Base-by-base conservation (phyloP, 2,113 vertebrate genomes). In the Brachyistius frenatus region DNA sequence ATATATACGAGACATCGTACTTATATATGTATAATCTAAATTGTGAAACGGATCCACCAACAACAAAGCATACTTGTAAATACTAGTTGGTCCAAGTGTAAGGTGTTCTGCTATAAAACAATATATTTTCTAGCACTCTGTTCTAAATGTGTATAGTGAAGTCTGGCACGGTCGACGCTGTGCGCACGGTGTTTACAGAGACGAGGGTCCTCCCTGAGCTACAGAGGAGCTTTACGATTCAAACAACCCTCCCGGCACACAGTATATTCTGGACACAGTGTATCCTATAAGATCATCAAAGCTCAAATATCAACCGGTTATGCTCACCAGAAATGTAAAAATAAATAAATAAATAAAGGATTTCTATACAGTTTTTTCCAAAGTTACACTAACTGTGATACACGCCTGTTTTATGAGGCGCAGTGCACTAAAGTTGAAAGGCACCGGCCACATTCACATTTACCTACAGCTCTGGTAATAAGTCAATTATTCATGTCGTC, bases 361-460 rank as follows among this genome's bases (percentile, higher is more conserved):
- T 76, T 74, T 75, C 23, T 65, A 23, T 68, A 13, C 4, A 23
- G 23, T 2, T 41, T 64, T 53, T 37, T 31, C 15, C 63, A 52
- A 66, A 72, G n/a, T 66, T 33, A 39, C 2, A 47, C 37, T 57
- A 74, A 30, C 11, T 76, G 58, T 70, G 46, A 71, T 63, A 3
- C 47, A 70, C 35, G 35, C 39, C 30, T 74, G 58, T 66, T 33
- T 23, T 49, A 46, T 35, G 31, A 71, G 37, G 37, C 41, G 31
- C 63, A 66, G 78, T 87, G 86, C 86, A 90, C 80, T 82, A 84
- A 83, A 2, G 33, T 66, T 23, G 37, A 46, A 46, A 37, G 73
- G 58, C 73, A 64, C 60, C 54, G 70, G 66, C 33, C 53, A 23
- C 23, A 23, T 23, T 23, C 23, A 36, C 63, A 37, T 66, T 0